Percentiles rank a stretch among this genome's conserved stretches.
Conservation (phyloP, 2,888 invertebrate genomes). For the Gibbula magus region DNA sequence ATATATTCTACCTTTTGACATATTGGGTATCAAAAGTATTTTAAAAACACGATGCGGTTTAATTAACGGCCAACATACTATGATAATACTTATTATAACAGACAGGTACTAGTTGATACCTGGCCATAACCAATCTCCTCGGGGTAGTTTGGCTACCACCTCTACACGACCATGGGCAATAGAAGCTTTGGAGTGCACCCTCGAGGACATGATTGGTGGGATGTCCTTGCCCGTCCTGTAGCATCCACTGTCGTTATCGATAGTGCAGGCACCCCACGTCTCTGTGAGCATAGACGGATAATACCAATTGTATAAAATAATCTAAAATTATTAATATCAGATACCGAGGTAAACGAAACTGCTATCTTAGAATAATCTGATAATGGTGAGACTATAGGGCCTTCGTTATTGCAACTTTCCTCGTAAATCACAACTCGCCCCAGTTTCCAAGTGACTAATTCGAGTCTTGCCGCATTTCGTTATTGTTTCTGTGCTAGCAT, state of each 20-base stretch:
- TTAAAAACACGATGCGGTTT: neutral
- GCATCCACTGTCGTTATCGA: neutral
- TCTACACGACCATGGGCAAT: conserved; percentile 82
- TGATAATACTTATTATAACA: neutral
- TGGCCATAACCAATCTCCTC: conserved; percentile 84
- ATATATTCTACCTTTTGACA: neutral
- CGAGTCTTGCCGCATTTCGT: no score
- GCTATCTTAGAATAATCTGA: no score
- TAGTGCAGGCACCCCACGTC: conserved; percentile 3
- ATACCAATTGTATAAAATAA: neutral
- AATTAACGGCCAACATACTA: neutral
- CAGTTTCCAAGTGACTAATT: no score
- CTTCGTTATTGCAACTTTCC: no score
- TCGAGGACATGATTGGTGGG: conserved; percentile 82
- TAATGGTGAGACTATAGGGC: no score
- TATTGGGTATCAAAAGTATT: neutral
- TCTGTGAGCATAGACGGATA: neutral
- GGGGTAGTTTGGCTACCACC: conserved; percentile 81
- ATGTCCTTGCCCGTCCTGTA: conserved; percentile 63
- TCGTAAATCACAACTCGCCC: no score
- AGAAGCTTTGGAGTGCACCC: conserved; percentile 80
- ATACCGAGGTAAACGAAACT: no score
- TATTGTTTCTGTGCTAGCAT: no score
- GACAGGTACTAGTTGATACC: conserved; percentile 76
- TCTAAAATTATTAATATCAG: no score